phyloP scores from a whole-genome alignment of 1,140 invertebrate species.

The Drosophila oshimai region DNA sequence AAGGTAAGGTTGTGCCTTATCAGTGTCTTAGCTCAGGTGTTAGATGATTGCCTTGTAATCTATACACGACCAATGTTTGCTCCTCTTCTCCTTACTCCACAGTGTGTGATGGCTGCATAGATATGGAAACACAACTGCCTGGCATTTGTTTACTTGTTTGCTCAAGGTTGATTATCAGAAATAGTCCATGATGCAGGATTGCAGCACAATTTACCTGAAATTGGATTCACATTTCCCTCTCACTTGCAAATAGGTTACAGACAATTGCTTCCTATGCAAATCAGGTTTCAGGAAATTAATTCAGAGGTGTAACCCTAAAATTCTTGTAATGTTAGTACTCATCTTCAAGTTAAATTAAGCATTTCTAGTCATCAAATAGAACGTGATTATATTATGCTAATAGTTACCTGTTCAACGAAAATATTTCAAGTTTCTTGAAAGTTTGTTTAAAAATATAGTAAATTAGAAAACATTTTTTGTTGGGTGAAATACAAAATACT shows the following conservation, averaged over 20 bases:
- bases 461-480: too few relatives aligned
- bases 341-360: background rate
- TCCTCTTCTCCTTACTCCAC: background rate
- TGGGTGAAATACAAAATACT: too few relatives aligned
- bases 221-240: conserved; percentile 5
- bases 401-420: background rate
- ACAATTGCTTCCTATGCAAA: background rate
- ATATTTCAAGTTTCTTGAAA: too few relatives aligned
- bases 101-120: conserved; percentile 1
- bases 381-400: background rate
- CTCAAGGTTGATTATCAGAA: conserved; percentile 17
- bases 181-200: conserved; percentile 1
- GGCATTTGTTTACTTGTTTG: conserved; percentile 34
- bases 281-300: background rate
- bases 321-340: background rate
- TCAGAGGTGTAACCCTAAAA: background rate
- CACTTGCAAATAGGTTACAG: background rate
- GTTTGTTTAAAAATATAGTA: too few relatives aligned
- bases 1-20: conserved; percentile 13
- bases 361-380: background rate
- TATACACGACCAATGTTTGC: conserved; percentile 18
- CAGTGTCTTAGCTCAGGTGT: conserved; percentile 41
- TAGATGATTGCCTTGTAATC: conserved; percentile 33
- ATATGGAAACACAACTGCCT: conserved; percentile 17
- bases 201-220: conserved; percentile 7